Base-by-base conservation (phyloP, 2,888 invertebrate genomes). In the Podotricha telesiphe region DNA sequence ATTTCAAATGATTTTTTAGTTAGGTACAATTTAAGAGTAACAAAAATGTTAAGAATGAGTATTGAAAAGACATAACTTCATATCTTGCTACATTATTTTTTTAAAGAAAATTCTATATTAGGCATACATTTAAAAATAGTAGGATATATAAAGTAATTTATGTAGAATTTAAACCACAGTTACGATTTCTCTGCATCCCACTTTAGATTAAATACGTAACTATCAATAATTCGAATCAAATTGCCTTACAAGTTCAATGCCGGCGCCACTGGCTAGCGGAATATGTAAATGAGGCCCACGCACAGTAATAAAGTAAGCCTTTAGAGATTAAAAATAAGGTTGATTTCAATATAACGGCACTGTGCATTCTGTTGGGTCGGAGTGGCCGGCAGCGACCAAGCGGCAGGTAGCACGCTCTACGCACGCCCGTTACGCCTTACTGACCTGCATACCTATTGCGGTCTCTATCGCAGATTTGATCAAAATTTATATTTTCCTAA, bases 351-450 rank as follows among this genome's bases (percentile, higher is more conserved):
- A 45, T 59, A 59, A 59, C 28, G 22, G 22, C 10, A 62, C 15
- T 37, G 28, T 28, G 37, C 28, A 28, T 28, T 28, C 28, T 28
- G n/a, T n/a, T n/a, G n/a, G 22, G 55, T 34, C 13, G 10, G n/a
- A 34, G 55, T 34, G 15, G 28, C 10, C 34, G 15, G 34, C 22
- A 37, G 37, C 1, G 37, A 5, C 7, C 8, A 10, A 8, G 13
- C 13, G 42, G 59, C 42, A 59, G 20, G 34, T 15, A 53, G 59
- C 65, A 55, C 69, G 65, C 53, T 69, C 58, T 51, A 59, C 50
- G 63, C 51, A 53, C 69, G 69, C 65, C 69, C 69, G 69, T 69
- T 69, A 61, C 68, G 65, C 65, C 68, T 71, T 65, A 68, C 71
- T 71, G 56, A 68, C 71, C 71, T 51, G 65, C 71, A 71, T 71